phyloP scores from a whole-genome alignment of 2,797 vertebrate genomes.

The Ptychobarbus kaznakovi region DNA sequence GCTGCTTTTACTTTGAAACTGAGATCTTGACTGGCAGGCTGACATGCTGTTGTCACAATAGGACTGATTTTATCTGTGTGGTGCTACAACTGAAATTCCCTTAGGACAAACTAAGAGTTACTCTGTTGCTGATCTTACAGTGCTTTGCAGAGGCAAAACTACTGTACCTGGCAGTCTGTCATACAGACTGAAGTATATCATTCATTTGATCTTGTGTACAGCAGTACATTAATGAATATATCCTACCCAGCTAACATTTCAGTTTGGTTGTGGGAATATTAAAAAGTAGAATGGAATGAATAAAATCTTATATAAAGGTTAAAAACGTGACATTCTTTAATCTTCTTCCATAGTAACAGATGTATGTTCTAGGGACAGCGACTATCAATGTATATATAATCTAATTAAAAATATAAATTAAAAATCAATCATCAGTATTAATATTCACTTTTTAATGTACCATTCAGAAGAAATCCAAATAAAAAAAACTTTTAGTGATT shows the following conservation, averaged over 20 bases:
- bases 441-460: too few species aligned
- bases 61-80: conserved; percentile 19
- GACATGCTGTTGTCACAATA: conserved; percentile 48
- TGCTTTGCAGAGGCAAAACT: conserved; percentile 22
- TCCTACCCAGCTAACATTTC: background rate
- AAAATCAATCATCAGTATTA: too few species aligned
- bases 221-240: background rate
- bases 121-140: conserved; percentile 18
- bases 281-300: background rate
- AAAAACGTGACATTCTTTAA: background rate
- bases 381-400: too few species aligned
- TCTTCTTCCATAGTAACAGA: too few species aligned
- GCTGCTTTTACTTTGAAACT: conserved; percentile 5
- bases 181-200: background rate
- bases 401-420: too few species aligned
- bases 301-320: background rate
- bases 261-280: background rate
- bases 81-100: conserved; percentile 9
- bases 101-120: conserved; percentile 9
- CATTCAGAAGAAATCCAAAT: too few species aligned
- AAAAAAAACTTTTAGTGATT: too few species aligned
- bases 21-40: conserved; percentile 35
- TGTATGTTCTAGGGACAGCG: too few species aligned
- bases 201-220: background rate
- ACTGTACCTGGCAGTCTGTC: conserved; percentile 10